Evolutionary conservation across 2,888 invertebrate species (phyloP).

Genomic region (Spodoptera picta): DNA sequence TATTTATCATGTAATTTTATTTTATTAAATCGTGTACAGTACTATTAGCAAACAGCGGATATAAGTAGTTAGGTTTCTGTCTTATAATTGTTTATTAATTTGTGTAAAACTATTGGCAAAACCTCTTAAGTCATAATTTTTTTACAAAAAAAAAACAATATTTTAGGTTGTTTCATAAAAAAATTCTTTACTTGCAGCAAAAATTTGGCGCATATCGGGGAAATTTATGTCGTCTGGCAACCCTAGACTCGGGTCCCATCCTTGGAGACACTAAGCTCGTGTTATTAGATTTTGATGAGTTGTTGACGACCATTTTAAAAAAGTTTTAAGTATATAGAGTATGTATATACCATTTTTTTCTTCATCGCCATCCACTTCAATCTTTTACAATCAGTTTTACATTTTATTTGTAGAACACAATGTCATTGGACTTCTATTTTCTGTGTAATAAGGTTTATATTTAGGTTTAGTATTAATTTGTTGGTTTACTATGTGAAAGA

Average conservation of each 20-base stretch:
- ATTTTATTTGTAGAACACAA: slow-evolving; percentile 42
- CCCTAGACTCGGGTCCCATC: slow-evolving; percentile 29
- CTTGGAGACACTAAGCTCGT: slow-evolving; percentile 66
- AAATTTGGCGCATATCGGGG: slow-evolving; percentile 3
- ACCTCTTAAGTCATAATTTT: too few relatives aligned
- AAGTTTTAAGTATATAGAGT: slow-evolving; percentile 27
- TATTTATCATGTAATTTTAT: too few relatives aligned
- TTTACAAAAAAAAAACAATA: too few relatives aligned
- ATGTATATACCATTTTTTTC: slow-evolving; percentile 40
- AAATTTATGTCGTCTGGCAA: slow-evolving; percentile 23
- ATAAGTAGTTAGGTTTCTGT: too few relatives aligned
- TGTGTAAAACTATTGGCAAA: too few relatives aligned
- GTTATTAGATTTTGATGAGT: slow-evolving; percentile 82
- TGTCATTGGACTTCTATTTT: slow-evolving; percentile 22
- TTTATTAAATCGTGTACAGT: too few relatives aligned
- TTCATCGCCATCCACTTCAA: slow-evolving; percentile 37
- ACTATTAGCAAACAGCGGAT: too few relatives aligned
- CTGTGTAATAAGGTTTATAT: slow-evolving; percentile 21
- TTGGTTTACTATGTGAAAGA: slow-evolving; percentile 1
- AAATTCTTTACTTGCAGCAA: not conserved
- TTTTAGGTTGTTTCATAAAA: too few relatives aligned
- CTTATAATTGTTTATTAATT: too few relatives aligned
- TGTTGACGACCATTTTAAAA: slow-evolving; percentile 73
- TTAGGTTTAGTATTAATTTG: slow-evolving; percentile 30
- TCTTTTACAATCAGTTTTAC: slow-evolving; percentile 57